Conservation (phyloP, 2,113 vertebrate species). For the Pleuronectes platessa region DNA sequence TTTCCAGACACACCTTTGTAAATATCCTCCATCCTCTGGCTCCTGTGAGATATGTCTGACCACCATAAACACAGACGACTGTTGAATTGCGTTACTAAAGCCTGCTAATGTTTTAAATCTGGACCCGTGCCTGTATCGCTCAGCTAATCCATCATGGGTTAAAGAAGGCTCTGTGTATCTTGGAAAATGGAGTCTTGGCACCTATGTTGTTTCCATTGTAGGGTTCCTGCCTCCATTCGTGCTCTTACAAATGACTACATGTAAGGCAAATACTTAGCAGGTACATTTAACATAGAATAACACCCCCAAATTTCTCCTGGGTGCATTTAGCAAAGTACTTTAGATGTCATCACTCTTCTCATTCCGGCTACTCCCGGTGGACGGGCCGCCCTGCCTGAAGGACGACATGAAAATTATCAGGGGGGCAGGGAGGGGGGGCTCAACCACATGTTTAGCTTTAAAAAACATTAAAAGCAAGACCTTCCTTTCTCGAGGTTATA, state of each 20-base stretch:
- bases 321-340: conserved; percentile 63
- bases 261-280: conserved; percentile 52
- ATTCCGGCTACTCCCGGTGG: conserved; percentile 56
- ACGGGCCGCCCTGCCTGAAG: conserved; percentile 16
- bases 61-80: conserved; percentile 46
- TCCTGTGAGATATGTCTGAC: conserved; percentile 24
- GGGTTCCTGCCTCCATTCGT: conserved; percentile 53
- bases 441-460: not conserved
- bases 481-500: not conserved
- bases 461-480: not conserved
- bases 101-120: conserved; percentile 56
- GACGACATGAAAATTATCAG: conserved; percentile 6
- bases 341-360: conserved; percentile 64
- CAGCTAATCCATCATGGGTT: conserved; percentile 18
- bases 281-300: conserved; percentile 69
- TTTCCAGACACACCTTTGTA: conserved; percentile 36
- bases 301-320: conserved; percentile 60
- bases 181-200: conserved; percentile 60
- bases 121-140: conserved; percentile 28
- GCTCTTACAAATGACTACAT: conserved; percentile 34
- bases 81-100: conserved; percentile 56
- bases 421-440: not conserved
- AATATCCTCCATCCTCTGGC: conserved; percentile 53
- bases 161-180: conserved; percentile 30
- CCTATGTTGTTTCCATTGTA: conserved; percentile 53